Base-by-base conservation (phyloP, 1,140 invertebrate genomes). In the Ooceraea biroi region DNA sequence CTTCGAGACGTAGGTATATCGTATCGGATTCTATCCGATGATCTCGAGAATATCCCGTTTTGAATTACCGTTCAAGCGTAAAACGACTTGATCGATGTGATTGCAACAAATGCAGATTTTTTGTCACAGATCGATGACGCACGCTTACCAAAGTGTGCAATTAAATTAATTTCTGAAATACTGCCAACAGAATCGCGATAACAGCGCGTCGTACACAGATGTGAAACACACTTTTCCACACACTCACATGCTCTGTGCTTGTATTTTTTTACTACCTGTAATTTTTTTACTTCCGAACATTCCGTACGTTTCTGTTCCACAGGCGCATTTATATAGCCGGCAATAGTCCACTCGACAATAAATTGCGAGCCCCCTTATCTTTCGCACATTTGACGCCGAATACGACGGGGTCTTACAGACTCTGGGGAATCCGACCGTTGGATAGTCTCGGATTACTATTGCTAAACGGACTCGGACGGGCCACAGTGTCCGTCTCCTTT, bases 391-490 rank as follows among this genome's bases (percentile, higher is more conserved):
- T 69, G 41, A 69, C 50, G 50, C 57, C 41, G 48, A 69, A 55
- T 55, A 52, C 65, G 60, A 82, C 76, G 52, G 63, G 55, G 48
- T 50, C 14, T 44, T 60, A 17, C 22, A 22, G 76, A 57, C 76
- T 71, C 65, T 69, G 65, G 76, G 65, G 76, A 80, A 57, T 55
- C 50, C 52, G 50, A 57, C 76, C 76, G 50, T 80, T 80, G 65
- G 65, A 69, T 80, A 57, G 76, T 80, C 83, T 85, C 82, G 60
- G 69, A 83, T 84, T 84, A 83, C 83, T 66, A 82, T 66, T 82
- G 77, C 63, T 71, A 83, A 84, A 60, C 65, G 65, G 46, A 52
- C 61, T 80, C 52, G 52, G 27, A n/a, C 44, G 22, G 55, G 48
- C 50, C 73, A 60, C 2, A 11, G 19, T 36, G 63, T 55, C 77